Conservation (phyloP, 2,888 invertebrate species). For the Amphipyra tragopoginis region DNA sequence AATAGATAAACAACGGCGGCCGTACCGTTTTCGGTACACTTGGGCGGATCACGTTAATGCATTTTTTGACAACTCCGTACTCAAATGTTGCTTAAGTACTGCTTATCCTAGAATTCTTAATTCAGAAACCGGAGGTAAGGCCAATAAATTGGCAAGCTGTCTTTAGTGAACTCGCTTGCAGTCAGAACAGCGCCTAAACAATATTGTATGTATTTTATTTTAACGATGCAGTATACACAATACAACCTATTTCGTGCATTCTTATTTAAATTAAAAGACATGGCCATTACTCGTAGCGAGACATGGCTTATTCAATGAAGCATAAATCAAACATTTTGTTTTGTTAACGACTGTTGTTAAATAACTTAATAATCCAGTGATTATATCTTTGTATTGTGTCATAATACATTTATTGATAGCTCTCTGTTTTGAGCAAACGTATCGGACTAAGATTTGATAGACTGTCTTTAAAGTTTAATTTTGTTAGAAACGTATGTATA, state of each 20-base stretch:
- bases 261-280: too few species aligned
- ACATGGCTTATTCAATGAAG: too few species aligned
- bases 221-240: constrained; percentile 30
- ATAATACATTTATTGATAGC: constrained; percentile 20
- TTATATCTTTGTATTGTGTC: constrained; percentile 45
- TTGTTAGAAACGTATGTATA: too few species aligned
- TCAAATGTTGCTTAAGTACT: too few species aligned
- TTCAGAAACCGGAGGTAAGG: too few species aligned
- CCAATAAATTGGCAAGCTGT: constrained; percentile 12
- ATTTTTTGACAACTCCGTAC: too few species aligned
- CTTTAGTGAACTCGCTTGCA: constrained; percentile 18
- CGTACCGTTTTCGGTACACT: too few species aligned
- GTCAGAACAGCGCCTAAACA: constrained; percentile 40
- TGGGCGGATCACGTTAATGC: too few species aligned
- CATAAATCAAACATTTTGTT: not conserved
- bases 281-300: too few species aligned
- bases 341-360: not conserved
- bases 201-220: constrained; percentile 36
- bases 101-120: too few species aligned
- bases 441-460: constrained; percentile 34
- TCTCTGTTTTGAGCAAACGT: constrained; percentile 41
- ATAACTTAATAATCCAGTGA: constrained; percentile 13
- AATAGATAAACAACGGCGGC: too few species aligned
- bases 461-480: not conserved
- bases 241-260: constrained; percentile 16